phyloP scores from a whole-genome alignment of 2,113 vertebrate species.

The Burhinus bistriatus region DNA sequence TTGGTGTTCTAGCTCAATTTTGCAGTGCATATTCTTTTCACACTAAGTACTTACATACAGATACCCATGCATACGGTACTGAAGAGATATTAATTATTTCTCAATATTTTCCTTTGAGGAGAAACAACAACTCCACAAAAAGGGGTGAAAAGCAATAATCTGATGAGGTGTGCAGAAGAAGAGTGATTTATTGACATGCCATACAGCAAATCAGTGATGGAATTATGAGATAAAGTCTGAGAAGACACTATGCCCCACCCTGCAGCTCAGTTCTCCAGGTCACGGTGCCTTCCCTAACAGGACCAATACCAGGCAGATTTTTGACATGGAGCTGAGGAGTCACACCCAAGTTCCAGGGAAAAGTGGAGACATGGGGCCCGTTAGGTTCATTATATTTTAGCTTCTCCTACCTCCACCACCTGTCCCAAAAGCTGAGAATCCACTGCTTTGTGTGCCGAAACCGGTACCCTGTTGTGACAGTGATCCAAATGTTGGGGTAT shows the following conservation, averaged over 20 bases:
- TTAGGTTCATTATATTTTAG: neutral
- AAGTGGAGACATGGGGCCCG: neutral
- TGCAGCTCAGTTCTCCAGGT: neutral
- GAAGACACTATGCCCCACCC: neutral
- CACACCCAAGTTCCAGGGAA: neutral
- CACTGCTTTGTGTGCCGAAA: constrained; percentile 80
- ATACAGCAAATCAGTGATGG: neutral
- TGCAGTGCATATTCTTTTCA: neutral
- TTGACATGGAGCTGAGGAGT: neutral
- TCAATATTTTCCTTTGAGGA: neutral
- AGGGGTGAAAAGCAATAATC: neutral
- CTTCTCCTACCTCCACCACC: constrained; percentile 73
- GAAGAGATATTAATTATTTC: neutral
- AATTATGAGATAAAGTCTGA: neutral
- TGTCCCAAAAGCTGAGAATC: constrained; percentile 87
- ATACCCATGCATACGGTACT: neutral
- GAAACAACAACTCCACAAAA: neutral
- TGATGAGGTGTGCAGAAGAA: neutral
- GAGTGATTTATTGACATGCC: neutral
- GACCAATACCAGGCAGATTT: neutral
- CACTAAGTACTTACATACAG: neutral
- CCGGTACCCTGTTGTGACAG: constrained; percentile 82
- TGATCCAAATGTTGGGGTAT: constrained; percentile 81
- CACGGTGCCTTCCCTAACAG: neutral
- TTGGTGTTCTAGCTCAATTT: neutral